A percentile compares a stretch with the other conserved stretches of the same genome.
Conservation (phyloP, 2,888 invertebrate species). For the Nematopogon swammerdamellus region DNA sequence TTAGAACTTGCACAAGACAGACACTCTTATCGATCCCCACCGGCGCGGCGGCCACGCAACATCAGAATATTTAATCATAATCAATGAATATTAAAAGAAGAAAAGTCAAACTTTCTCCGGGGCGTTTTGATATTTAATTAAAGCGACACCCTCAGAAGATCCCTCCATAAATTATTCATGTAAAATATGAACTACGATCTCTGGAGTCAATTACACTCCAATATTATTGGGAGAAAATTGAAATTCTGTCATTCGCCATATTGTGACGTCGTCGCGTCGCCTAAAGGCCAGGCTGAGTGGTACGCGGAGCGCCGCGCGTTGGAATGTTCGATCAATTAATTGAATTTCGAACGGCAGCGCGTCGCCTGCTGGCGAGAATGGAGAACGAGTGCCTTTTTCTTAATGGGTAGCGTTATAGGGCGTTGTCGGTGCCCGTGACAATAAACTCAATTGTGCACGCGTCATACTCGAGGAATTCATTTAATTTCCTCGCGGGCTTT, state of each 20-base stretch:
- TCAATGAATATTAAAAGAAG: neutral
- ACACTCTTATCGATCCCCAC: no score
- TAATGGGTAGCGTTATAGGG: constrained; percentile 24
- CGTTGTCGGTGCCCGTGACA: constrained; percentile 13
- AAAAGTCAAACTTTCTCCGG: neutral
- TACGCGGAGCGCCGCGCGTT: neutral
- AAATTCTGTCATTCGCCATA: neutral
- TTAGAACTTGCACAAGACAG: no score
- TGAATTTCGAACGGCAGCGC: constrained; percentile 14
- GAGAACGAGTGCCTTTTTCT: constrained; percentile 30
- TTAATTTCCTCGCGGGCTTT: constrained; percentile 15
- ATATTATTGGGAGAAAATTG: neutral
- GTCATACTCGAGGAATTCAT: constrained; percentile 26
- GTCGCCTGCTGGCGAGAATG: neutral
- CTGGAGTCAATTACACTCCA: neutral
- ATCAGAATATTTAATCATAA: neutral
- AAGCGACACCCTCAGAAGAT: neutral
- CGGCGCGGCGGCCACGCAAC: no score
- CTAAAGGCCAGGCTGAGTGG: no score
- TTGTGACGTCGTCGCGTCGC: neutral
- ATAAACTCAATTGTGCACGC: constrained; percentile 28
- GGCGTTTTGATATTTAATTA: neutral
- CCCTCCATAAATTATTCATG: neutral
- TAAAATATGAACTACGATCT: neutral
- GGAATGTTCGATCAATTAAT: constrained; percentile 24